Evolutionary conservation across 92 coral and sea anemone species (phyloP).

Genomic region (Porites evermanni): DNA sequence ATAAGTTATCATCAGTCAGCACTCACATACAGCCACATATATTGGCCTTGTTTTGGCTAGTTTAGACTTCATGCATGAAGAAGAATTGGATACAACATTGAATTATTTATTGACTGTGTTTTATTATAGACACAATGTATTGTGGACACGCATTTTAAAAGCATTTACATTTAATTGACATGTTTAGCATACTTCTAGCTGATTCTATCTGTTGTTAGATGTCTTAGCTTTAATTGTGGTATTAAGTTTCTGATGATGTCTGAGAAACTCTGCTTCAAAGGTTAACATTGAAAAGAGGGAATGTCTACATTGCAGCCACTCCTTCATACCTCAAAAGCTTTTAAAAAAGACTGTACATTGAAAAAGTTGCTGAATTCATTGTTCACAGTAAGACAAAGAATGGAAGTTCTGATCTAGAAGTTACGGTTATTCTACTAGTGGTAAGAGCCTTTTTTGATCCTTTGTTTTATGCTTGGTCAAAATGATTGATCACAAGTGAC

Average conservation of each 20-base stretch:
- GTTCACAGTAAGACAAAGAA: constrained; percentile 4
- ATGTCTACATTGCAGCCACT: too few species aligned
- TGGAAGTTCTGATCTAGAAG: neutral
- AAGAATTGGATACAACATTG: neutral
- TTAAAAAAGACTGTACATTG: neutral
- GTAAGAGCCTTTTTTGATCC: neutral
- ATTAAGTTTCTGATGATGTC: constrained; percentile 11
- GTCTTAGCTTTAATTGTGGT: neutral
- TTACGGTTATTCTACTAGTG: neutral
- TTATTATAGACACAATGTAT: neutral
- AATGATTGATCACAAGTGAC: too few species aligned
- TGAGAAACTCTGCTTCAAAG: constrained; percentile 11
- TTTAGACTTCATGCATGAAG: neutral
- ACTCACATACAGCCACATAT: neutral
- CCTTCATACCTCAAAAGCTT: constrained; percentile 6
- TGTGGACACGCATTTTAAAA: neutral
- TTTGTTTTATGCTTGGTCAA: too few species aligned
- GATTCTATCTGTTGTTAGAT: constrained; percentile 5
- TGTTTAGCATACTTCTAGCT: constrained; percentile 11
- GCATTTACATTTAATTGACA: constrained; percentile 22
- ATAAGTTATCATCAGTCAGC: neutral
- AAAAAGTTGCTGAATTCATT: neutral
- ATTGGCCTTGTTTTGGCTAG: neutral
- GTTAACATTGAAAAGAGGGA: too few species aligned
- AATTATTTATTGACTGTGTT: constrained; percentile 20